Percentiles rank a stretch among this genome's conserved stretches.
Conservation (phyloP, 2,797 vertebrate genomes). For the Microctenopoma lineatum region DNA sequence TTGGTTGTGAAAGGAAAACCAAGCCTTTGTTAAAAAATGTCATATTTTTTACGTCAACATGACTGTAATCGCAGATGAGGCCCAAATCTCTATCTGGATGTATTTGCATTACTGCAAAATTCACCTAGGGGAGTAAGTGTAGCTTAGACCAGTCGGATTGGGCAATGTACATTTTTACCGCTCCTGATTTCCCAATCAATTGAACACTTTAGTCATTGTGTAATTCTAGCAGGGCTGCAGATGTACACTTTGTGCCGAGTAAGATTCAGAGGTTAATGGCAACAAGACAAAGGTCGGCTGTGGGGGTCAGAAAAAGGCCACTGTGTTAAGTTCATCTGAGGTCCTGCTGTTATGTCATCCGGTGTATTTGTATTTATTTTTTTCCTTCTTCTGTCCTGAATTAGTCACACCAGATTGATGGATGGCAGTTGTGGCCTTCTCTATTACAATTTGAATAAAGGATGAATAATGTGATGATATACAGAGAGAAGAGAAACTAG, state of each 20-base stretch:
- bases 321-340: conserved; percentile 39
- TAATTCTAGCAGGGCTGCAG: conserved; percentile 61
- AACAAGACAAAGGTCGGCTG: conserved; percentile 52
- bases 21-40: neutral
- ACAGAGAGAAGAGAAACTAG: neutral
- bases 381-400: conserved; percentile 27
- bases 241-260: conserved; percentile 59
- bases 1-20: conserved; percentile 3
- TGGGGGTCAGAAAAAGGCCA: conserved; percentile 45
- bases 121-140: neutral
- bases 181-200: conserved; percentile 43
- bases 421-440: conserved; percentile 21
- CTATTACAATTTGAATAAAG: conserved; percentile 12
- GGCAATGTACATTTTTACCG: neutral
- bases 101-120: neutral
- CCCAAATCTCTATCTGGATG: neutral
- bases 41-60: neutral
- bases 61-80: neutral
- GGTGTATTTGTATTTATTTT: conserved; percentile 33
- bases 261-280: conserved; percentile 66
- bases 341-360: conserved; percentile 35
- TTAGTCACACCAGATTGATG: conserved; percentile 26
- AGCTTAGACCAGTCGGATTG: neutral
- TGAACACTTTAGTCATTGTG: conserved; percentile 40
- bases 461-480: neutral